Percentiles rank a stretch among this genome's conserved stretches.
Evolutionary conservation across 2,888 invertebrate species (phyloP).

Genomic region (Cheilosia scutellata): DNA sequence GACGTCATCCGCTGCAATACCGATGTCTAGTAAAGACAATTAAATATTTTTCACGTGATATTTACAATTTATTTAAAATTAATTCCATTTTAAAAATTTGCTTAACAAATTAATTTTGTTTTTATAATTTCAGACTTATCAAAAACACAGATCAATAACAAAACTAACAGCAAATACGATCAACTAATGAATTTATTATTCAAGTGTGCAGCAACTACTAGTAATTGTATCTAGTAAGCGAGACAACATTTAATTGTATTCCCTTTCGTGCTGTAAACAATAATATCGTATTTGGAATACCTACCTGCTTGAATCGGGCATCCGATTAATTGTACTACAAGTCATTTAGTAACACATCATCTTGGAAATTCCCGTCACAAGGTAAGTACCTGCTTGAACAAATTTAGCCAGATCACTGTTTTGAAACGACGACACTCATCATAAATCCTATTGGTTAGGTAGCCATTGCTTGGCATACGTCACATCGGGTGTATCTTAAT

Average conservation of each 20-base stretch:
- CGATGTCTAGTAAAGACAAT: too few species aligned
- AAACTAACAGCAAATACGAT: conserved; percentile 2
- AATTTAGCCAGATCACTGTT: neutral
- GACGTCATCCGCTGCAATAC: too few species aligned
- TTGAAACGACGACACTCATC: too few species aligned
- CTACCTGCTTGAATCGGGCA: conserved; percentile 17
- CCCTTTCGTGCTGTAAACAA: neutral
- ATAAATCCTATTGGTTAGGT: too few species aligned
- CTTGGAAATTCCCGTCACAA: conserved; percentile 53
- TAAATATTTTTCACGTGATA: too few species aligned
- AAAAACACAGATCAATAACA: conserved; percentile 24
- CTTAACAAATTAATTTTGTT: conserved; percentile 1
- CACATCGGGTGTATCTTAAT: neutral
- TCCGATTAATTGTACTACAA: conserved; percentile 18
- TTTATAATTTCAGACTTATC: conserved; percentile 42
- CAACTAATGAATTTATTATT: conserved; percentile 9
- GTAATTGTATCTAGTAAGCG: neutral
- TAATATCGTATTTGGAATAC: conserved; percentile 4
- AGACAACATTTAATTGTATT: neutral
- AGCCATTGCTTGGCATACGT: too few species aligned
- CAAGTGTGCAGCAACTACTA: neutral
- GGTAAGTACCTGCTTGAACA: conserved; percentile 19
- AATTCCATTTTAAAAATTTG: neutral
- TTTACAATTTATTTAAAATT: too few species aligned
- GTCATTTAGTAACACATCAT: conserved; percentile 44